Percentiles rank a stretch among this genome's conserved stretches.
These are phyloP conservation scores for Lontra canadensis DNA, from an alignment of 2,113 vertebrate genomes.

Conservation along the genomic window DNA sequence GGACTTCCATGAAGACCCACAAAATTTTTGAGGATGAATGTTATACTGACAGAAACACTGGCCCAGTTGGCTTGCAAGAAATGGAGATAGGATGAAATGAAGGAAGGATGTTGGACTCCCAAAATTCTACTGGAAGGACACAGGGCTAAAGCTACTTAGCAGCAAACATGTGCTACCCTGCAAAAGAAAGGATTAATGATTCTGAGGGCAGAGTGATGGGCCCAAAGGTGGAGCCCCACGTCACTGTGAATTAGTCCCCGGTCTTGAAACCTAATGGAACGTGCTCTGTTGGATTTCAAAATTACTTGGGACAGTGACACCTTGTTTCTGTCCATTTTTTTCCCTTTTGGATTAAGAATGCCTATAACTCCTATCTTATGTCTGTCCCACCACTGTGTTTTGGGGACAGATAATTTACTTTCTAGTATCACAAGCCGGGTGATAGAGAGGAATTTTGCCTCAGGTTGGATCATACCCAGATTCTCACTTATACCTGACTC, in stretches of 20 bases:
- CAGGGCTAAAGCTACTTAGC: neutral
- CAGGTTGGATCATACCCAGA: neutral
- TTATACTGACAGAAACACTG: neutral
- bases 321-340: neutral
- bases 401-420: constrained; percentile 1
- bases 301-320: neutral
- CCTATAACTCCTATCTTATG: neutral
- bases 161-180: neutral
- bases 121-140: neutral
- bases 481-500: neutral
- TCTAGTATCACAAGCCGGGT: neutral
- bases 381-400: neutral
- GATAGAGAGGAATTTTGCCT: neutral
- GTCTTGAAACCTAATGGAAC: neutral
- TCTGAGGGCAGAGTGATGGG: neutral
- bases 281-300: neutral
- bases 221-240: neutral
- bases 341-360: neutral
- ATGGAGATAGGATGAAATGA: neutral
- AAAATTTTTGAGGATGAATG: neutral
- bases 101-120: neutral
- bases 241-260: neutral
- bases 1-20: neutral
- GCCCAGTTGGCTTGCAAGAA: neutral
- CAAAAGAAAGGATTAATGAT: neutral